Evolutionary conservation across 2,797 vertebrate genomes (phyloP), one percentile per base, ranked within the genome.

Genomic region (Phoeniculus purpureus): DNA sequence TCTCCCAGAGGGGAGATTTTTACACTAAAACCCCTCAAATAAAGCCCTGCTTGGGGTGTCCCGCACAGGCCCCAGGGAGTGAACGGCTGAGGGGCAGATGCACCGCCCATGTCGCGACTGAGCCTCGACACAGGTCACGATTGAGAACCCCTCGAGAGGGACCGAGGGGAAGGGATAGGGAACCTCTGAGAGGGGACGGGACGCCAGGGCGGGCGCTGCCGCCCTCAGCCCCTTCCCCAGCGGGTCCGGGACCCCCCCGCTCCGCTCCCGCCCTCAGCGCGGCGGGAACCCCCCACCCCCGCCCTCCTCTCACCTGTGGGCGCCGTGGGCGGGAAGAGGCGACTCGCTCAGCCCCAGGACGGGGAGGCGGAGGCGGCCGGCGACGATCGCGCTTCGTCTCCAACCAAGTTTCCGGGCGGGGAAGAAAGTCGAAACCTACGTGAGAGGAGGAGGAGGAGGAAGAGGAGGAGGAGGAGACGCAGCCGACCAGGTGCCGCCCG

Each of bases 391-490:
- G 60, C 74, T 64, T 66, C 51, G 11, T 51, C 87, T 72, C 58
- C 65, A 70, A 43, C 56, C 79, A 94, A 95, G 92, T 94, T 93
- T 95, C 92, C 94, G 94, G 95, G 95, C 86, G 93, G 91, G 90
- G 93, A 87, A 86, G 81, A 91, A 94, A 96, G 92, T 86, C 95
- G 94, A 94, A 94, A 96, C 95, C 94, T 93, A 71, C 84, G 90
- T 71, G 92, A 92, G 81, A 84, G 80, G 82, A 90, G 85, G 80
- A 89, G 83, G 84, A 52, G 68, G 70, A 43, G 43, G 43, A 43
- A 13, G 43, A 43, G 43, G 43, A 37, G 37, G 37, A 37, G 37
- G 81, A 84, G 43, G 43, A 43, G 43, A 16, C 70, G 73, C 92
- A 83, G 90, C 81, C 84, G 87, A 93, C 55, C 95, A 96, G 96